A percentile compares a stretch with the other conserved stretches of the same genome.
phyloP scores from a whole-genome alignment of 2,113 vertebrate species.

The Malaclemys terrapin region DNA sequence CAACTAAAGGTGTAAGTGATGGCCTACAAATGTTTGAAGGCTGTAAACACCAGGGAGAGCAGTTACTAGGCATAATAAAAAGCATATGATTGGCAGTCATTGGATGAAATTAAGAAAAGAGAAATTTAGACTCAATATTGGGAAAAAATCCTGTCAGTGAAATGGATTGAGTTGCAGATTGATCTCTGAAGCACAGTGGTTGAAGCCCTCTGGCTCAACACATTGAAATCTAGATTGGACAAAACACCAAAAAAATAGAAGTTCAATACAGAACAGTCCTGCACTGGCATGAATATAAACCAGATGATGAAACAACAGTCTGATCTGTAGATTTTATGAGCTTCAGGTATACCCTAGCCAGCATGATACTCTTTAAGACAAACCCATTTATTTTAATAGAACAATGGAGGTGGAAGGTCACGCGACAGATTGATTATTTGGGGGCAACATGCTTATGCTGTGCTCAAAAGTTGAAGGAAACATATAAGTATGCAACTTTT shows the following conservation, averaged over 20 bases:
- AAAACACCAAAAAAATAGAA: neutral
- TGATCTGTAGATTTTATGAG: neutral
- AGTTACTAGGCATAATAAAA: neutral
- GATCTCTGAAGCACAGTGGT: neutral
- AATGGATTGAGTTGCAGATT: neutral
- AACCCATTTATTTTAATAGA: neutral
- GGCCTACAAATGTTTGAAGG: neutral
- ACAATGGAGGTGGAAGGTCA: neutral
- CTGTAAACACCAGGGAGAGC: neutral
- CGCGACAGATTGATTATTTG: neutral
- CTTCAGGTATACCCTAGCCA: neutral
- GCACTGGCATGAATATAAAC: neutral
- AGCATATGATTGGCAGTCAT: neutral
- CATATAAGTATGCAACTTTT: neutral
- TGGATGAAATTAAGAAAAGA: neutral
- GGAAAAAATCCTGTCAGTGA: neutral
- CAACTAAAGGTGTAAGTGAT: neutral
- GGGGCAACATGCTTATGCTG: accelerated
- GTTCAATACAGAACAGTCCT: neutral
- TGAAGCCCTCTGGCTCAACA: neutral
- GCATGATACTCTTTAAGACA: neutral
- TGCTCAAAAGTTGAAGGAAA: neutral
- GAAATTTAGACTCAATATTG: neutral
- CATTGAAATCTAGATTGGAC: neutral
- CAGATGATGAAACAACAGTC: neutral